Conservation (phyloP, 2,113 vertebrate species). For the Blennius ocellaris region DNA sequence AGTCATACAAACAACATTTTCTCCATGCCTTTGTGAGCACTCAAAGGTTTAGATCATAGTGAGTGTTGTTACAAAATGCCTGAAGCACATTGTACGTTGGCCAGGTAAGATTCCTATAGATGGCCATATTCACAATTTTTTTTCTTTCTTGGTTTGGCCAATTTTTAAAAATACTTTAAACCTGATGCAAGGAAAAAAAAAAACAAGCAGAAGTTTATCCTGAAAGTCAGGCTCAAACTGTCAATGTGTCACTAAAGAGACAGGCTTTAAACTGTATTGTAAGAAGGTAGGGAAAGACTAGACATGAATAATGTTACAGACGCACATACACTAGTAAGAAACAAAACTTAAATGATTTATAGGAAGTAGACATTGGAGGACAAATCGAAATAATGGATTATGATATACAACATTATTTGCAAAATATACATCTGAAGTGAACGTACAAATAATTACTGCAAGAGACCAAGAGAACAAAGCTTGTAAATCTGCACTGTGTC, state of each 20-base stretch:
- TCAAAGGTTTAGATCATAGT: neutral
- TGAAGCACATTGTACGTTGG: neutral
- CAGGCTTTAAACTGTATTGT: neutral
- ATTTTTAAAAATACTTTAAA: neutral
- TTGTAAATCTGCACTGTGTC: neutral
- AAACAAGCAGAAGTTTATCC: neutral
- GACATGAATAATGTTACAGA: neutral
- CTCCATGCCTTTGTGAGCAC: constrained; percentile 7
- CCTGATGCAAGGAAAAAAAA: neutral
- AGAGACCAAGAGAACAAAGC: neutral
- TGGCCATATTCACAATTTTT: neutral
- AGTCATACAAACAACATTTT: constrained; percentile 6
- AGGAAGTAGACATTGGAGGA: neutral
- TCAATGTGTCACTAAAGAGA: neutral
- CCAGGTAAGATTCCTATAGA: neutral
- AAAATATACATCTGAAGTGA: no score
- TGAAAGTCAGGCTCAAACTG: neutral
- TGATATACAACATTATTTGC: neutral
- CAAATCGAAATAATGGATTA: neutral
- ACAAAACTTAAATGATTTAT: constrained; percentile 25
- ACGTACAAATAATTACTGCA: neutral
- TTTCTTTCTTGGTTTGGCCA: neutral
- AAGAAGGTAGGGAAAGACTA: neutral
- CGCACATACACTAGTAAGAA: no score
- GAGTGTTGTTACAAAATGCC: neutral